Base-by-base conservation (phyloP, 2,888 invertebrate genomes). In the Cephus rjabovi region DNA sequence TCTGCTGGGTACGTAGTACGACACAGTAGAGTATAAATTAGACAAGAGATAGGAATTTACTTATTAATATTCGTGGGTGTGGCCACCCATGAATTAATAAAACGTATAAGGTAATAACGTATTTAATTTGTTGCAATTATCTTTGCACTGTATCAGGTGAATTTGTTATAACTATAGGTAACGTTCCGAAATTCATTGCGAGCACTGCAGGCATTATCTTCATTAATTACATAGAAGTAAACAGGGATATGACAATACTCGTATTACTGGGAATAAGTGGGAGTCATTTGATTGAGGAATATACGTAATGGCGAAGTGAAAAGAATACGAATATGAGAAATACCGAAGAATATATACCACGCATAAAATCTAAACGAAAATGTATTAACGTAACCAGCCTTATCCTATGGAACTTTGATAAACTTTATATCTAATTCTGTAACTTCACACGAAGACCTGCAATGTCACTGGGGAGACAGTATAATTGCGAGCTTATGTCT, bases 391-490 rank as follows among this genome's bases (percentile, higher is more conserved):
- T 56, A 9, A 56, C 1, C 40, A 9, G 23, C 40, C 40, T 9
- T 6, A 0, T 6, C 40, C 40, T 56, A 56, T 23, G 23, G 9
- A 56, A 9, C 9, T 56, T 56, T 1, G 23, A 23, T 56, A 15
- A 15, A 56, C 56, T 2, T 2, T 23, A 2, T 56, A 56, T 23
- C 56, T 56, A 23, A 9, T 56, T 71, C 15, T 4, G 31, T 71
- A 31, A 34, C 0, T 71, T 71, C 11, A 12, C 73, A 75, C 75
- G 85, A 86, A 86, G 84, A 84, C 86, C 80, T 75, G 78, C 81
- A 83, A 79, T 83, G 78, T 76, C 75, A 73, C 0, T 9, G 23
- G 56, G 56, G 23, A 56, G 9, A 56, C 23, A 56, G 2, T 23
- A 56, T 56, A 23, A 23, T 56, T 56, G 56, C 56, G 9, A 11